Conservation (phyloP, 2,797 vertebrate genomes). For the Pantherophis alleghaniensis region DNA sequence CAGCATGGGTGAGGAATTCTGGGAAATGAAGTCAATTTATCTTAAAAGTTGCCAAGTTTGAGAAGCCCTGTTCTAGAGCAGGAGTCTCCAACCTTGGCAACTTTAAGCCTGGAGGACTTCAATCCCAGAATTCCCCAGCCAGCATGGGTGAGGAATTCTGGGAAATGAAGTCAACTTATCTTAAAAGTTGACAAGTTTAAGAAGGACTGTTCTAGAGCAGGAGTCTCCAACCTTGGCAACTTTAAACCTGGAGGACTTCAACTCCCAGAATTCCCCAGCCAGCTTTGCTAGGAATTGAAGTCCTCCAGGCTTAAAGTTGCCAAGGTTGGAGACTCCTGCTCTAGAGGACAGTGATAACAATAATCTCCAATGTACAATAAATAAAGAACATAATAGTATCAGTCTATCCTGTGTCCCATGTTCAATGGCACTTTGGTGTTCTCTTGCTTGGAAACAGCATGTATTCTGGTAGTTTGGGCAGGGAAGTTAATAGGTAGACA, state of each 20-base stretch:
- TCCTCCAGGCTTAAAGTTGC: neutral
- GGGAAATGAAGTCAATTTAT: neutral
- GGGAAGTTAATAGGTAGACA: conserved; percentile 12
- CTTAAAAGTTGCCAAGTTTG: neutral
- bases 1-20: neutral
- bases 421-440: fast-evolving
- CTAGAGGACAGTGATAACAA: neutral
- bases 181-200: neutral
- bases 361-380: neutral
- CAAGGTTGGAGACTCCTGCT: neutral
- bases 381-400: fast-evolving
- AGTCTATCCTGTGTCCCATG: fast-evolving
- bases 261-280: no score
- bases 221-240: no score
- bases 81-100: no score
- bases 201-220: neutral
- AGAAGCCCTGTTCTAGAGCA: neutral
- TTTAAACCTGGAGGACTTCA: no score
- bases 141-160: neutral
- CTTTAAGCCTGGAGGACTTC: no score
- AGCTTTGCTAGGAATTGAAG: no score
- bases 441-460: fast-evolving
- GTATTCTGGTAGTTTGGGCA: neutral
- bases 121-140: no score
- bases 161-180: neutral